These are phyloP conservation scores for Limnephilus lunatus DNA, from an alignment of 2,888 invertebrate genomes.

Conservation along the genomic window DNA sequence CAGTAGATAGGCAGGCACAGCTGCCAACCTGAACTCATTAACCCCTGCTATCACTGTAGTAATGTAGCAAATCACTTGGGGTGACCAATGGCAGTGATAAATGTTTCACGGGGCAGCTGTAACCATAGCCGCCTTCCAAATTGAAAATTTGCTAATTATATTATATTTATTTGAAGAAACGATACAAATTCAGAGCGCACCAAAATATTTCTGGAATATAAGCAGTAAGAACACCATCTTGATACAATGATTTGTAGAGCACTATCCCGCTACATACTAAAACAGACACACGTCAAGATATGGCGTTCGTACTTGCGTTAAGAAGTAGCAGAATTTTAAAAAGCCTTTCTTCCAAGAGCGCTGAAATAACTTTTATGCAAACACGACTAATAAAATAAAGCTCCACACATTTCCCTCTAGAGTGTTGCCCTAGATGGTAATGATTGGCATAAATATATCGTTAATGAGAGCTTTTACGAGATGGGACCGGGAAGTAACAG, in stretches of 20 bases:
- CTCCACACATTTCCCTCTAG: conserved; percentile 6
- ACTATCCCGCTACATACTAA: no score
- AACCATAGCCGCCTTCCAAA: no score
- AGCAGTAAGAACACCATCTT: background rate
- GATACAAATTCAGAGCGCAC: no score
- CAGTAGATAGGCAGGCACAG: no score
- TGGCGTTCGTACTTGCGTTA: background rate
- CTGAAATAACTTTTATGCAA: background rate
- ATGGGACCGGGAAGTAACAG: background rate
- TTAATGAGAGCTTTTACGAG: conserved; percentile 58
- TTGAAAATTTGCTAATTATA: no score
- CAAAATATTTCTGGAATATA: background rate
- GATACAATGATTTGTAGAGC: no score
- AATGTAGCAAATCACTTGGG: no score
- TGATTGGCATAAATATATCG: conserved; percentile 64
- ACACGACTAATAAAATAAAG: conserved; percentile 19
- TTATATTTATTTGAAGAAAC: no score
- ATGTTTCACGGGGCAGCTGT: no score
- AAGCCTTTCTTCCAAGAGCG: background rate
- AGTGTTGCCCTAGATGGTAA: conserved; percentile 60
- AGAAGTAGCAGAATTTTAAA: background rate
- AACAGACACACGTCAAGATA: background rate
- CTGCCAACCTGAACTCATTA: no score
- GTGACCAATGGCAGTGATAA: no score
- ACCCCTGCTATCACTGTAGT: no score